Conservation (phyloP, 2,113 vertebrate species). For the Nannobrachium achirus region DNA sequence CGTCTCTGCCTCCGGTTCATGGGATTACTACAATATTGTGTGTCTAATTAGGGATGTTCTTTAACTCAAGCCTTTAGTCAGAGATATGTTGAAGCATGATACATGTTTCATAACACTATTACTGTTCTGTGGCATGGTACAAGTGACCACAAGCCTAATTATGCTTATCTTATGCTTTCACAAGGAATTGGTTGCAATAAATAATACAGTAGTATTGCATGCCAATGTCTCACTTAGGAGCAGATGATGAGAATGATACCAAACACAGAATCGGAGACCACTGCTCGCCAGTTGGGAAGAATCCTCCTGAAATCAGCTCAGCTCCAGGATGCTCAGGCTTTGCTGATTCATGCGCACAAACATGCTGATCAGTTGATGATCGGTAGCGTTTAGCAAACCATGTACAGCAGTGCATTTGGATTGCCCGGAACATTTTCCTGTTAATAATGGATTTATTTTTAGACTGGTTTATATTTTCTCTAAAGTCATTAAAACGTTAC, state of each 20-base stretch:
- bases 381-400: no score
- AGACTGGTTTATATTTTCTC: no score
- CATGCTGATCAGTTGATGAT: slow-evolving; percentile 52
- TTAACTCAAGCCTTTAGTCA: no score
- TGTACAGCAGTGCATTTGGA: no score
- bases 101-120: no score
- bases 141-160: not conserved
- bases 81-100: no score
- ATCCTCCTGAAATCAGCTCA: slow-evolving; percentile 46
- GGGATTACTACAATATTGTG: no score
- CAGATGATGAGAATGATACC: slow-evolving; percentile 47
- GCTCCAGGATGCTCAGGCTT: slow-evolving; percentile 24
- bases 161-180: not conserved
- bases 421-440: no score
- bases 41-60: no score
- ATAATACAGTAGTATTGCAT: not conserved
- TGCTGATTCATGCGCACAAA: slow-evolving; percentile 61
- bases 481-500: no score
- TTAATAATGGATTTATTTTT: no score
- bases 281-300: slow-evolving; percentile 47
- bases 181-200: not conserved
- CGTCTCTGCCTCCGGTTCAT: no score
- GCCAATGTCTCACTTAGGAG: slow-evolving; percentile 54
- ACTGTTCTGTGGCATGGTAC: not conserved
- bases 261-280: slow-evolving; percentile 23